Evolutionary conservation across 2,888 invertebrate species (phyloP).

Genomic region (Patella ulyssiponensis): DNA sequence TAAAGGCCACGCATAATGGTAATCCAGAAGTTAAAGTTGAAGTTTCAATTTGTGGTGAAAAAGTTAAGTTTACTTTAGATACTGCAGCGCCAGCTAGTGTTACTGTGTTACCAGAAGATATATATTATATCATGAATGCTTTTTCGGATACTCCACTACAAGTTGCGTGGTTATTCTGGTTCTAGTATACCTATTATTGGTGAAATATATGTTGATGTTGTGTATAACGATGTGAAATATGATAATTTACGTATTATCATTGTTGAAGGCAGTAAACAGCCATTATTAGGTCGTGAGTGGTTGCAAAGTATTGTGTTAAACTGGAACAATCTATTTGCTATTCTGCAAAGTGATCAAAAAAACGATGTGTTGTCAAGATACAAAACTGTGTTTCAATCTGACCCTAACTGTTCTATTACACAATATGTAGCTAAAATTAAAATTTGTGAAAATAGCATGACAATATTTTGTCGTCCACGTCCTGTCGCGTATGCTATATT

Average conservation of each 20-base stretch:
- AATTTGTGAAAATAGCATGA: neutral
- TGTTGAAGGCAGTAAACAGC: neutral
- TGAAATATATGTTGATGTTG: conserved; percentile 2
- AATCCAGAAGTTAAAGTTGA: conserved; percentile 7
- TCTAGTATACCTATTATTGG: neutral
- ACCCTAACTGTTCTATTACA: neutral
- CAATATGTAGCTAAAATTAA: neutral
- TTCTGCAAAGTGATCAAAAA: too few species aligned
- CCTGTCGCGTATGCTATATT: conserved; percentile 1
- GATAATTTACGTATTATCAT: neutral
- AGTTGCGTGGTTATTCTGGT: neutral
- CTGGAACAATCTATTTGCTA: neutral
- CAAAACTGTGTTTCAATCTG: neutral
- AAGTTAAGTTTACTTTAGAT: neutral
- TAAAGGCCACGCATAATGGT: too few species aligned
- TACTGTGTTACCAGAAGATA: neutral
- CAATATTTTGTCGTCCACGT: conserved; percentile 5
- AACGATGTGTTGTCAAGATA: neutral
- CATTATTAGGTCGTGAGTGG: conserved; percentile 1
- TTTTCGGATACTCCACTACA: neutral
- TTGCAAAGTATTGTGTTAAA: neutral
- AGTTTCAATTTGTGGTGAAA: neutral
- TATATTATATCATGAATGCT: neutral
- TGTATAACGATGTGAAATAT: neutral
- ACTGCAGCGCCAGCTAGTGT: neutral